phyloP scores from a whole-genome alignment of 2,888 invertebrate genomes.

The Eilema sororculum region DNA sequence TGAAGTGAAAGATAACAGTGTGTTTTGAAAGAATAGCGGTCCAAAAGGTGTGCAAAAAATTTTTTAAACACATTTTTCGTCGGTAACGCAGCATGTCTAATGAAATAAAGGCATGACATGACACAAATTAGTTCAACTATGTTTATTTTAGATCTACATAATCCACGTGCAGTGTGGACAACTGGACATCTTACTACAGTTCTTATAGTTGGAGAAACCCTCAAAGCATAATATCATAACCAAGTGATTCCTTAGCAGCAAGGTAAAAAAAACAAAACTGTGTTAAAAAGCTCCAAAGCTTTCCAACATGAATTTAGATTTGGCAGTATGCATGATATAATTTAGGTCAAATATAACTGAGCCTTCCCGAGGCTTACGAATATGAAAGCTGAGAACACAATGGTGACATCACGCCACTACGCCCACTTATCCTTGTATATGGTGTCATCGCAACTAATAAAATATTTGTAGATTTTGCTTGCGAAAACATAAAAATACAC shows the following conservation, averaged over 20 bases:
- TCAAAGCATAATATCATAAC: no score
- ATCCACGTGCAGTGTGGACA: no score
- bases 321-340: conserved; percentile 18
- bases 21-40: neutral
- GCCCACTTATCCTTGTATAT: conserved; percentile 38
- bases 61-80: neutral
- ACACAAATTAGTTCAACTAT: no score
- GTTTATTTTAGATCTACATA: no score
- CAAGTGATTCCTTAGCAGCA: no score
- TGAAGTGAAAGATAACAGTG: neutral
- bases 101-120: no score
- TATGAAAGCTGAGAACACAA: conserved; percentile 41
- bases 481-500: neutral
- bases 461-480: conserved; percentile 34
- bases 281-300: neutral
- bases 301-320: conserved; percentile 16
- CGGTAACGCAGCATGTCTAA: no score
- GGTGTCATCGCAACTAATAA: conserved; percentile 36
- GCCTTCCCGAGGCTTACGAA: conserved; percentile 27
- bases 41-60: neutral
- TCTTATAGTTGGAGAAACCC: no score
- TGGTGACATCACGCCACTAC: conserved; percentile 49
- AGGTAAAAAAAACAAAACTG: neutral
- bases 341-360: conserved; percentile 30
- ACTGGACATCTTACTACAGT: no score